Conservation (phyloP, 2,888 invertebrate species). For the Lepeophtheirus nordmannii region DNA sequence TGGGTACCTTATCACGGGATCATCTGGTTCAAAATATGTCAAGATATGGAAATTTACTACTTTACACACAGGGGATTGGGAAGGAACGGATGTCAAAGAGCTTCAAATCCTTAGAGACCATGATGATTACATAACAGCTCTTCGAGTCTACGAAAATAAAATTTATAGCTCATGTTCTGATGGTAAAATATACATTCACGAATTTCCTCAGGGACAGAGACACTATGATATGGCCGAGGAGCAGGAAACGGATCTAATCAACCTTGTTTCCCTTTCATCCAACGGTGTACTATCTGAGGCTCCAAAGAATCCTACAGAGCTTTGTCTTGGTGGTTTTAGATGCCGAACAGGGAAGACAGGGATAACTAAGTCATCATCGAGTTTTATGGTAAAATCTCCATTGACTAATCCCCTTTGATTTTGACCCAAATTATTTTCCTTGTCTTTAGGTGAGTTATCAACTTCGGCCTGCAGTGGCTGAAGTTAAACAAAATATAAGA, state of each 20-base stretch:
- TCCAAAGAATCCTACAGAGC: conserved; percentile 7
- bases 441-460: conserved; percentile 2
- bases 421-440: not conserved
- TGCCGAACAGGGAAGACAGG: conserved; percentile 22
- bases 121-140: conserved; percentile 12
- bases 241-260: not conserved
- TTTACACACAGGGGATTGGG: not conserved
- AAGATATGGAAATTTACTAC: conserved; percentile 19
- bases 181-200: conserved; percentile 19
- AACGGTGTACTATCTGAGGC: not conserved
- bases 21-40: conserved; percentile 12
- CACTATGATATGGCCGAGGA: conserved; percentile 18
- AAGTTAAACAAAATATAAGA: not conserved
- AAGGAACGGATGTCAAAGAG: conserved; percentile 18
- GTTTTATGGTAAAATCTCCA: conserved; percentile 7
- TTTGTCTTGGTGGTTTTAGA: conserved; percentile 7
- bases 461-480: not conserved
- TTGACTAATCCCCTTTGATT: not conserved
- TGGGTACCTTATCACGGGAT: conserved; percentile 17
- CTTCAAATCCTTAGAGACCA: conserved; percentile 23
- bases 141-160: conserved; percentile 7
- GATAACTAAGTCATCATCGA: conserved; percentile 15
- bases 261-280: not conserved
- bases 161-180: conserved; percentile 16
- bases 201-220: not conserved